Conservation (phyloP, 2,797 vertebrate species). For the Onychomys torridus region DNA sequence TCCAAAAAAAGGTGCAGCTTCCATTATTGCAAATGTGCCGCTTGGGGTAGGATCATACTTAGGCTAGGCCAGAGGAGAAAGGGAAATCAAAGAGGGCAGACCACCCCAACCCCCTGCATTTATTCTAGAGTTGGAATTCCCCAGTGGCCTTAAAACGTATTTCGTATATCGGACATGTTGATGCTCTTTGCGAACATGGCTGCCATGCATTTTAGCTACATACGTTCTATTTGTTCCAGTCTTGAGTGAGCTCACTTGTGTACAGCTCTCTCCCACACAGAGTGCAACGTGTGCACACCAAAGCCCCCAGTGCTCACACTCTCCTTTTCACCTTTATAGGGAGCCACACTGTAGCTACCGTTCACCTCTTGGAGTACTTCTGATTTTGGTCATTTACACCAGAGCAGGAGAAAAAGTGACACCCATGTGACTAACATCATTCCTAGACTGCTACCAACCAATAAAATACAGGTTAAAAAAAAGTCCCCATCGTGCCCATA, state of each 20-base stretch:
- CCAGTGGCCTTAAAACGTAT: background rate
- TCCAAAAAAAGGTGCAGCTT: conserved; percentile 50
- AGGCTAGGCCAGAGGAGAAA: background rate
- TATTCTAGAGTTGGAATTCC: background rate
- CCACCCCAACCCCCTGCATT: background rate
- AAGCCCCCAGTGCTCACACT: background rate
- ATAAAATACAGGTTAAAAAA: background rate
- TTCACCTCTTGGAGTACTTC: conserved; percentile 13
- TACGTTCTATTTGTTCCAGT: background rate
- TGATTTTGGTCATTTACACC: conserved; percentile 76
- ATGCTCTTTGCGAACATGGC: conserved; percentile 16
- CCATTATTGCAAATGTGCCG: conserved; percentile 67
- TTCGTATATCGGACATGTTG: background rate
- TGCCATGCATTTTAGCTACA: background rate
- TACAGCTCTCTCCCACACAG: background rate
- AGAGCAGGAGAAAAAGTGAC: conserved; percentile 55
- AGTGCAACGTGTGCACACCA: background rate
- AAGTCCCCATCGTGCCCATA: conserved; percentile 3
- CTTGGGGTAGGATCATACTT: background rate
- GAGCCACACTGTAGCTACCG: background rate
- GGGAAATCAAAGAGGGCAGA: background rate
- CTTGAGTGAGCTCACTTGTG: background rate
- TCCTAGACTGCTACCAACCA: conserved; percentile 47
- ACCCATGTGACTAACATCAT: conserved; percentile 24
- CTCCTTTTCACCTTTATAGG: background rate